A percentile compares a stretch with the other conserved stretches of the same genome.
Conservation (phyloP, 2,113 vertebrate genomes). For the Bostrychus sinensis region DNA sequence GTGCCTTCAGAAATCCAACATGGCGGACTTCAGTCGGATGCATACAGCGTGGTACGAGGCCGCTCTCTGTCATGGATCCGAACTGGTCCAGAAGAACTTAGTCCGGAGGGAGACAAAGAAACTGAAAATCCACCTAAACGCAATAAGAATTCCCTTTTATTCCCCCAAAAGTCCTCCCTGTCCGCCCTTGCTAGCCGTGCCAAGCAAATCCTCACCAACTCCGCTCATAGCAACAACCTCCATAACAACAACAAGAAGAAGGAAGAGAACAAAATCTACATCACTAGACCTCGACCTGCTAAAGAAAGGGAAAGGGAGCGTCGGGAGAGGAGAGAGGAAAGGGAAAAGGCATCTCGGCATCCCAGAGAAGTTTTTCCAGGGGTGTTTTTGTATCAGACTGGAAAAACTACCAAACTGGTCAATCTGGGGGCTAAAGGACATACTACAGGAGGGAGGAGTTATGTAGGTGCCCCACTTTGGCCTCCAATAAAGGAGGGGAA, state of each 20-base stretch:
- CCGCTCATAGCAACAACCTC: conserved; percentile 63
- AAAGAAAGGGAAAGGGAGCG: conserved; percentile 71
- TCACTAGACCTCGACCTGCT: conserved; percentile 86
- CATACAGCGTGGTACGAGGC: conserved; percentile 45
- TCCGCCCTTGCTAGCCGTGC: conserved; percentile 80
- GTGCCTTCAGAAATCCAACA: conserved; percentile 13
- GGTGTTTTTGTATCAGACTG: conserved; percentile 85
- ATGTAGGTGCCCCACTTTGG: conserved; percentile 71
- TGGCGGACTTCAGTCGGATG: conserved; percentile 3
- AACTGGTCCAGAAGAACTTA: conserved; percentile 56
- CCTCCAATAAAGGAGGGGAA: conserved; percentile 66
- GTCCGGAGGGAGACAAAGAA: conserved; percentile 40
- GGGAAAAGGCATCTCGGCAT: conserved; percentile 57
- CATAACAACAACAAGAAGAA: conserved; percentile 60
- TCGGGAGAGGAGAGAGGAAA: conserved; percentile 61
- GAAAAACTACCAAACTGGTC: conserved; percentile 81
- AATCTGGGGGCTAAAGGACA: conserved; percentile 77
- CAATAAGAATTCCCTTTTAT: conserved; percentile 64
- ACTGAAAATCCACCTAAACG: conserved; percentile 64
- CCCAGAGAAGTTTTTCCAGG: conserved; percentile 83
- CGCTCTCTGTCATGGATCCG: conserved; percentile 84
- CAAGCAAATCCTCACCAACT: conserved; percentile 79
- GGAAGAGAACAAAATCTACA: conserved; percentile 87
- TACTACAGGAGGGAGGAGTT: conserved; percentile 46
- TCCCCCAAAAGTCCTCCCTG: conserved; percentile 76